phyloP scores from a whole-genome alignment of 2,113 vertebrate genomes.

The Mixornis gularis region DNA sequence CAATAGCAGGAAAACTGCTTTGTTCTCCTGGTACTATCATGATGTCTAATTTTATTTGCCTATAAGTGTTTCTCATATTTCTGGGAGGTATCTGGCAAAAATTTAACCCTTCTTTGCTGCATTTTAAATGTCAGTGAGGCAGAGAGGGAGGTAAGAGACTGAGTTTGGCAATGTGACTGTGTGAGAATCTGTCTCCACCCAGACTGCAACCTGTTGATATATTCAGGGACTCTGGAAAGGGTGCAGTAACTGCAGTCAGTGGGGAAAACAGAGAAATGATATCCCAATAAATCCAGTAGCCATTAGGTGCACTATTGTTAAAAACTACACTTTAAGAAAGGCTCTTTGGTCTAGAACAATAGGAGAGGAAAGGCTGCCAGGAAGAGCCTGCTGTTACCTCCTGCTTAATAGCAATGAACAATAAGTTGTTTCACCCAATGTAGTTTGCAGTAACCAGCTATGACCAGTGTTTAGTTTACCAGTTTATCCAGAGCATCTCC shows the following conservation, averaged over 20 bases:
- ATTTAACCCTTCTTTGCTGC: not conserved
- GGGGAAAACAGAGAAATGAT: not conserved
- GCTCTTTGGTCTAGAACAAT: not conserved
- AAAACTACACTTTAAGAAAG: not conserved
- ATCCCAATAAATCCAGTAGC: not conserved
- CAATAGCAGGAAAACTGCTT: not conserved
- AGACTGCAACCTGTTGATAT: not conserved
- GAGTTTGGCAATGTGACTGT: not conserved
- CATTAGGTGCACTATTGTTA: not conserved
- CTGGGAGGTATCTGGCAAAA: not conserved
- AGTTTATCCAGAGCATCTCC: not conserved
- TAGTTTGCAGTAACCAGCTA: not conserved
- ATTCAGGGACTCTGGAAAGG: not conserved
- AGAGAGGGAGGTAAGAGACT: not conserved
- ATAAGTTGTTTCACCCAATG: not conserved
- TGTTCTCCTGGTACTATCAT: not conserved
- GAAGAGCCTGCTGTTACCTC: not conserved
- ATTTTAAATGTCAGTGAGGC: not conserved
- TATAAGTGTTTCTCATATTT: not conserved
- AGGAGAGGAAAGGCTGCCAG: not conserved
- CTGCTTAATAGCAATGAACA: not conserved
- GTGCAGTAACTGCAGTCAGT: not conserved
- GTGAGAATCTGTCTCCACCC: not conserved
- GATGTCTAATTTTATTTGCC: not conserved
- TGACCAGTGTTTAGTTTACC: not conserved